Conservation (phyloP, 2,888 invertebrate genomes). For the Sepiola atlantica region DNA sequence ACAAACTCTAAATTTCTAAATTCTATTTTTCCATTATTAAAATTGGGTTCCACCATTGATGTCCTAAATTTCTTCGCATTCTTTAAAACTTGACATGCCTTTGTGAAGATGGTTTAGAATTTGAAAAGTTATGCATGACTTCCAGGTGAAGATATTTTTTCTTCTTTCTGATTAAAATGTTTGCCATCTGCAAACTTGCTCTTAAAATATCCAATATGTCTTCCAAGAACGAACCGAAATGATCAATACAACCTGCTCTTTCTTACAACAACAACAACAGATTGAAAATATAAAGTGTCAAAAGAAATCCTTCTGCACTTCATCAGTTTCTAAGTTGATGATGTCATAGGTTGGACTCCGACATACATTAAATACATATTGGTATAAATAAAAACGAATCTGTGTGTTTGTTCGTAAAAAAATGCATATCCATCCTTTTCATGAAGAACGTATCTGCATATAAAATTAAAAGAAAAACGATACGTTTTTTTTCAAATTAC, state of each 20-base stretch:
- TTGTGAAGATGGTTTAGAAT: not conserved
- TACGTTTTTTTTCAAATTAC: too few species aligned
- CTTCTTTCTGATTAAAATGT: not conserved
- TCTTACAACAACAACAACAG: not conserved
- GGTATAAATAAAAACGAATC: too few species aligned
- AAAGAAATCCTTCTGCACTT: not conserved
- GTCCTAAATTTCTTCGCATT: not conserved
- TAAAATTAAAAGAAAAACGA: too few species aligned
- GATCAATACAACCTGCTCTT: not conserved
- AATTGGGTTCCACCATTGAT: not conserved
- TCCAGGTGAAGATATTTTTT: not conserved
- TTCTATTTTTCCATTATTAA: not conserved
- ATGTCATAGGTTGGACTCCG: too few species aligned
- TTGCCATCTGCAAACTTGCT: constrained; percentile 9
- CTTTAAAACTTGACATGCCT: not conserved
- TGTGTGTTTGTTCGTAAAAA: too few species aligned
- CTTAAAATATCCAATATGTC: not conserved
- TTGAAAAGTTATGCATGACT: constrained; percentile 6
- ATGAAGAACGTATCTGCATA: too few species aligned
- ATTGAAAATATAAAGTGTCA: not conserved
- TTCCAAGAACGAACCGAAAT: not conserved
- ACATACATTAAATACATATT: too few species aligned
- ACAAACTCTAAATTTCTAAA: not conserved
- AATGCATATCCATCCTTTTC: too few species aligned
- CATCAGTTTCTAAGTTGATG: not conserved